A percentile compares a stretch with the other conserved stretches of the same genome.
Evolutionary conservation across 2,797 vertebrate genomes (phyloP).

Genomic region (Clarias laeviceps): DNA sequence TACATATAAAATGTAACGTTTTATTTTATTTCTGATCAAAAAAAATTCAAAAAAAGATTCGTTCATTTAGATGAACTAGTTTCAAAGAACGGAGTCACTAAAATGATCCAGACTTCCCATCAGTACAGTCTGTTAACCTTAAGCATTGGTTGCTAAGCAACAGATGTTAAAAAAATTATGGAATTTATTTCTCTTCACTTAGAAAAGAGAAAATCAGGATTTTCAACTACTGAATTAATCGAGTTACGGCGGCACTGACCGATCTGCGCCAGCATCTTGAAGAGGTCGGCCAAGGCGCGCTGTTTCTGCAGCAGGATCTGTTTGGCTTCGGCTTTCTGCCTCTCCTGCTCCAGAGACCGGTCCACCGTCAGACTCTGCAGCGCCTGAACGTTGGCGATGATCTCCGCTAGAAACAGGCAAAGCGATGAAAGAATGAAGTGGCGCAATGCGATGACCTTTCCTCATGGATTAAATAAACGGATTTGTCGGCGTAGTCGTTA

Average conservation of each 20-base stretch:
- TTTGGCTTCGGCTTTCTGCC: conserved; percentile 88
- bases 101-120: too few species aligned
- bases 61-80: too few species aligned
- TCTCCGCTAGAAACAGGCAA: conserved; percentile 71
- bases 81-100: too few species aligned
- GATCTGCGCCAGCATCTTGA: conserved; percentile 87
- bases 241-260: conserved; percentile 71
- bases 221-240: too few species aligned
- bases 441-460: too few species aligned
- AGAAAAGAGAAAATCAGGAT: too few species aligned
- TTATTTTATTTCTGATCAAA: too few species aligned
- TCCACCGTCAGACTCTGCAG: conserved; percentile 84
- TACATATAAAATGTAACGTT: too few species aligned
- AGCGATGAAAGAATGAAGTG: not conserved
- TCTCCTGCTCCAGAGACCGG: conserved; percentile 83
- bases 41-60: too few species aligned
- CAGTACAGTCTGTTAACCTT: too few species aligned
- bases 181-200: not conserved
- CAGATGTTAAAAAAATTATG: not conserved
- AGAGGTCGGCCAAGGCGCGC: conserved; percentile 90
- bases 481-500: conserved; percentile 54
- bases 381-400: conserved; percentile 82
- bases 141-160: not conserved
- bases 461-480: not conserved
- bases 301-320: conserved; percentile 96